A percentile compares a stretch with the other conserved stretches of the same genome.
Conservation (phyloP, 2,888 invertebrate genomes). For the Chrysodeixis includens region DNA sequence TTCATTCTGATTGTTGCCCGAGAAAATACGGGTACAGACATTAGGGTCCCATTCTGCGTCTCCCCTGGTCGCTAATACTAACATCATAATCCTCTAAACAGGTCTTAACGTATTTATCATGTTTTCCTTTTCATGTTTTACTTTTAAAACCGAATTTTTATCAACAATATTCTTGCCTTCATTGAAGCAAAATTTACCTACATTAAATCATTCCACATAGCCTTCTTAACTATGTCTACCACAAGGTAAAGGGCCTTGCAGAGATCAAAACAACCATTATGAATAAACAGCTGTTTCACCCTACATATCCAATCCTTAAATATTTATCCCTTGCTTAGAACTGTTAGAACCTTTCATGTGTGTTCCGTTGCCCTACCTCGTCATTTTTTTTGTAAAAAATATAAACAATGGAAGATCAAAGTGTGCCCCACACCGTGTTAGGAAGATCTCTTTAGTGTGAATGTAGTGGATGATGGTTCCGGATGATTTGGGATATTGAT, state of each 20-base stretch:
- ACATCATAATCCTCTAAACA: too few species aligned
- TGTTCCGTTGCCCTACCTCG: conserved; percentile 59
- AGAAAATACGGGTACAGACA: too few species aligned
- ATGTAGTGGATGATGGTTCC: conserved; percentile 26
- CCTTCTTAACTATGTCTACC: background rate
- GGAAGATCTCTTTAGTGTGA: conserved; percentile 8
- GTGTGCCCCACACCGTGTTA: conserved; percentile 72
- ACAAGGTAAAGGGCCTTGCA: conserved; percentile 24
- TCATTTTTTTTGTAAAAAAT: conserved; percentile 60
- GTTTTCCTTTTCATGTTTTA: too few species aligned
- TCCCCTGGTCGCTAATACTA: too few species aligned
- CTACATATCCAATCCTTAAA: conserved; percentile 48
- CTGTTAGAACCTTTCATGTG: conserved; percentile 63
- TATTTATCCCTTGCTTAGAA: conserved; percentile 55
- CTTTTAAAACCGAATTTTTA: too few species aligned
- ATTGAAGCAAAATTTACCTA: background rate
- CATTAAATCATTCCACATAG: background rate
- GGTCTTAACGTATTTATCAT: too few species aligned
- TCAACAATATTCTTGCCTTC: too few species aligned
- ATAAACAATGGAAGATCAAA: conserved; percentile 74
- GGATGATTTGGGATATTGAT: conserved; percentile 12
- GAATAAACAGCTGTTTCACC: conserved; percentile 45
- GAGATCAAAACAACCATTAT: conserved; percentile 19
- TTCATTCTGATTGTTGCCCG: too few species aligned
- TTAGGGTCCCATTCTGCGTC: too few species aligned